phyloP scores from a whole-genome alignment of 2,888 invertebrate species.

The Tetanocera ferruginea region DNA sequence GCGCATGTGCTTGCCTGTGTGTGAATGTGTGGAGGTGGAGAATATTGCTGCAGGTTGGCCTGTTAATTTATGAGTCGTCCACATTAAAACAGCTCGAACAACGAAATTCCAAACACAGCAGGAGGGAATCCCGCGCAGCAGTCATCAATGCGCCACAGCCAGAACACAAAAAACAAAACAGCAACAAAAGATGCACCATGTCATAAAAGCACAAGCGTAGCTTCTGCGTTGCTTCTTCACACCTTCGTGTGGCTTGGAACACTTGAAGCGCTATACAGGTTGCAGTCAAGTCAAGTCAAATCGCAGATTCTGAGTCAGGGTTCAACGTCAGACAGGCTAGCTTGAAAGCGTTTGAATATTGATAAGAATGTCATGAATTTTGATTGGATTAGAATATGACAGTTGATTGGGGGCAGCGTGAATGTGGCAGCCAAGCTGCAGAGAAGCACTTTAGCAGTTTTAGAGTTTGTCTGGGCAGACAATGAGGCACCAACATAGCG shows the following conservation, averaged over 20 bases:
- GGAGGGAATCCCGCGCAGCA: slow-evolving; percentile 33
- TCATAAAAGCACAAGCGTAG: slow-evolving; percentile 20
- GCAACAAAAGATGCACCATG: slow-evolving; percentile 22
- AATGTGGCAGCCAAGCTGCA: too few relatives aligned
- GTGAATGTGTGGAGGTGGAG: neutral
- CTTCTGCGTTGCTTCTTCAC: slow-evolving; percentile 35
- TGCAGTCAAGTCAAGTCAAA: neutral
- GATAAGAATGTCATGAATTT: slow-evolving; percentile 7
- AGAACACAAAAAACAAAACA: neutral
- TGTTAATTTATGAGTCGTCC: slow-evolving; percentile 37
- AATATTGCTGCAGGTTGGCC: slow-evolving; percentile 16
- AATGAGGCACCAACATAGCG: too few relatives aligned
- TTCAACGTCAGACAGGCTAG: neutral
- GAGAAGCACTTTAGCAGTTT: too few relatives aligned
- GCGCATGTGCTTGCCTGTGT: neutral
- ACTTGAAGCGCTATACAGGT: neutral
- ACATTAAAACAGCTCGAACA: slow-evolving; percentile 33
- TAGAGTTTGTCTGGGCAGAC: too few relatives aligned
- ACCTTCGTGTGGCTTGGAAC: slow-evolving; percentile 15
- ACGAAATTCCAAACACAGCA: slow-evolving; percentile 42
- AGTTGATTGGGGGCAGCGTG: too few relatives aligned
- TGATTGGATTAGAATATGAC: neutral
- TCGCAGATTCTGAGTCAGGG: neutral
- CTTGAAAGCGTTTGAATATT: neutral
- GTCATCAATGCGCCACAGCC: neutral